A percentile compares a stretch with the other conserved stretches of the same genome.
Evolutionary conservation across 2,797 vertebrate species (phyloP).

Genomic region (Poeciliopsis turneri): DNA sequence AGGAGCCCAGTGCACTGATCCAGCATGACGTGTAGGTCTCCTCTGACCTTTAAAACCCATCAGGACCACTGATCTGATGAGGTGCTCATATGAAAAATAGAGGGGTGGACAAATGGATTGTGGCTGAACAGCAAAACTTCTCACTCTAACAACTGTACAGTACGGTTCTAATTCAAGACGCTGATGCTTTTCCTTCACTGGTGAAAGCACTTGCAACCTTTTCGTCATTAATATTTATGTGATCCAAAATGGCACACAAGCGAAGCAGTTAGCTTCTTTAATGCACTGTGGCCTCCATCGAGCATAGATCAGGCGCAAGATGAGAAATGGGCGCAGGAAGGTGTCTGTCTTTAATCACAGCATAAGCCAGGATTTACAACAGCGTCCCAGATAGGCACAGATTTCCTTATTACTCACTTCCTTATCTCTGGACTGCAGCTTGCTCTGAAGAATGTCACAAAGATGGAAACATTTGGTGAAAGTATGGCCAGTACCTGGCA

Average conservation of each 20-base stretch:
- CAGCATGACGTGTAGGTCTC: conserved; percentile 47
- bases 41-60: conserved; percentile 64
- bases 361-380: conserved; percentile 48
- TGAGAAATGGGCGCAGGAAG: conserved; percentile 53
- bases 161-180: conserved; percentile 13
- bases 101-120: neutral
- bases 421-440: conserved; percentile 73
- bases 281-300: conserved; percentile 40
- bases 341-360: conserved; percentile 61
- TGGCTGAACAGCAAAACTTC: conserved; percentile 16
- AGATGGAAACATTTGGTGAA: conserved; percentile 55
- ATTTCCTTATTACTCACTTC: conserved; percentile 61
- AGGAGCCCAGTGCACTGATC: conserved; percentile 66
- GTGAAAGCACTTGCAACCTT: conserved; percentile 41
- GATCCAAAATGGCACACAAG: conserved; percentile 54
- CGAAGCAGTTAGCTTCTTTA: conserved; percentile 34
- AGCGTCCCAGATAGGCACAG: conserved; percentile 55
- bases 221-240: conserved; percentile 66
- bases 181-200: conserved; percentile 26
- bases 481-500: conserved; percentile 33
- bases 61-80: conserved; percentile 73
- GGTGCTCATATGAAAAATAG: conserved; percentile 21
- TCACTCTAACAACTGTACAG: conserved; percentile 2
- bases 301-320: conserved; percentile 49
- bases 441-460: conserved; percentile 64